Base-by-base conservation (phyloP, 2,797 vertebrate genomes). In the Chloroceryle inda region DNA sequence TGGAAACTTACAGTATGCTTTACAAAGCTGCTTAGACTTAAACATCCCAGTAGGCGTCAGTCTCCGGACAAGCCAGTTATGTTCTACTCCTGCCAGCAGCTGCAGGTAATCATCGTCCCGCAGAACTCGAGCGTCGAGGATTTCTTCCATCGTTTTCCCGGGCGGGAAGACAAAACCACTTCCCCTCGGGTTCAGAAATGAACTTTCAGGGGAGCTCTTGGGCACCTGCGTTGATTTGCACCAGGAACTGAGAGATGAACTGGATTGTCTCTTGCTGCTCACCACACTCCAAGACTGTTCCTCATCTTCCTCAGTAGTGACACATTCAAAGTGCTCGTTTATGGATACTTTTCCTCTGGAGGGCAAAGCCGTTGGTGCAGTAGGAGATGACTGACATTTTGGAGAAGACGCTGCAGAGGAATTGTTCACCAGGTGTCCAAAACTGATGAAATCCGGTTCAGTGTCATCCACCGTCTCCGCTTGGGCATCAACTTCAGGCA, bases 21-120 rank as follows among this genome's bases (percentile, higher is more conserved):
- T 94, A 69, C 29, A 93, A 83, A 98, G 96, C 5, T 96, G 80
- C 27, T 94, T 95, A 8, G 98, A 86, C 89, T 98, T 97, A 92
- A 99, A 99, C 40, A 97, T 62, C 29, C 96, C 98, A 2, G 97
- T 97, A 22, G 98, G 92, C 68, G 92, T 96, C 79, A 99, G 85
- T 85, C 99, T 98, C 71, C 93, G 96, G 79, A 99, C 79, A 35
- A 99, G 98, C 98, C 99, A 99, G 0, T 96, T 83, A 9, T 98
- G 98, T 33, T 98, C 98, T 72, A 99, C 98, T 27, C 99, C 99
- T 14, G 99, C 98, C 76, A 99, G 95, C 7, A 99, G 98, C 16
- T 97, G 97, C 64, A 73, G 81, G 94, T 99, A 98, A 96, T 99
- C 99, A 8, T 96, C 92, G 18, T 97, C 96, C 15, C 96, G 97